These are phyloP conservation scores for Aphis craccivora DNA, from an alignment of 1,140 invertebrate genomes.

Conservation along the genomic window DNA sequence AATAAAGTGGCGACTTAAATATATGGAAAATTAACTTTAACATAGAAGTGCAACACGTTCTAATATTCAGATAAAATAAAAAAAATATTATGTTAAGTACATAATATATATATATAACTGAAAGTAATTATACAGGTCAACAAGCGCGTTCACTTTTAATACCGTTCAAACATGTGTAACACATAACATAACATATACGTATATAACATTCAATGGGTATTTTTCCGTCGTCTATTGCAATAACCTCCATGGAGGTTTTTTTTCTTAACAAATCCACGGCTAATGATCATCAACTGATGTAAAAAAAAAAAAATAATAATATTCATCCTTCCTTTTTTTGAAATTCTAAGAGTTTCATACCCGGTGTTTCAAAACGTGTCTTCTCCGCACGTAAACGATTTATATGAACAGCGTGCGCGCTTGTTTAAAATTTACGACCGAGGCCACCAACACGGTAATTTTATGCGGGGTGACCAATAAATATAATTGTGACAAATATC, in stretches of 20 bases:
- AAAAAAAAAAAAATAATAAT: slow-evolving; percentile 1
- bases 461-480: slow-evolving; percentile 43
- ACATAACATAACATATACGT: not conserved
- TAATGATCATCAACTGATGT: not conserved
- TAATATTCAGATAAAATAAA: not conserved
- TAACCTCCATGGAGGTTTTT: not conserved
- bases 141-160: not conserved
- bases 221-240: not conserved
- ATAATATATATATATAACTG: not conserved
- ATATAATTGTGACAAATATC: slow-evolving; percentile 47
- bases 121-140: slow-evolving; percentile 18
- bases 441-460: slow-evolving; percentile 40
- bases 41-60: not conserved
- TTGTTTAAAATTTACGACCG: slow-evolving; percentile 35
- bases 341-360: not conserved
- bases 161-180: not conserved
- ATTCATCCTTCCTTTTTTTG: not conserved
- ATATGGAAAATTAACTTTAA: not conserved
- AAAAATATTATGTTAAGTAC: not conserved
- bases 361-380: slow-evolving; percentile 11
- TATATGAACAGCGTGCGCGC: slow-evolving; percentile 18
- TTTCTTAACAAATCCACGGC: not conserved
- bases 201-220: not conserved
- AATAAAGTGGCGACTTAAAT: not conserved
- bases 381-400: slow-evolving; percentile 36